Conservation (phyloP, 2,113 vertebrate genomes). For the chimpanzee (Pan troglodytes) region DNA sequence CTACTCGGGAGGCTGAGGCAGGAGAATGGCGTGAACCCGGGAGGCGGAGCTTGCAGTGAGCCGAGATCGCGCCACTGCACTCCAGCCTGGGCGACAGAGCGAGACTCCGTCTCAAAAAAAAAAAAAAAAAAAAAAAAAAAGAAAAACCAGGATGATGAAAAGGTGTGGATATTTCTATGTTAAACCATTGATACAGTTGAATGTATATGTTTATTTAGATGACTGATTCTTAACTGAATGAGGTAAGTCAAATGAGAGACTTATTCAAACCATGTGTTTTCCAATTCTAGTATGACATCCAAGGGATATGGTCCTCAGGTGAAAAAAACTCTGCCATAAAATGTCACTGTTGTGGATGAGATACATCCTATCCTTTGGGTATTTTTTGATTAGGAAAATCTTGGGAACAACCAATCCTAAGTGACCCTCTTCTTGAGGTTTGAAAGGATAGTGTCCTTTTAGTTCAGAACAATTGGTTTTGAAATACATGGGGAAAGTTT, state of each 20-base stretch:
- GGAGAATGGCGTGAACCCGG: too few relatives aligned
- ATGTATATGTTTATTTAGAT: background rate
- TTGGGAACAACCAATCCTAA: background rate
- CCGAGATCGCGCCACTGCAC: too few relatives aligned
- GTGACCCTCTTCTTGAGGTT: background rate
- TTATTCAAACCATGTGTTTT: background rate
- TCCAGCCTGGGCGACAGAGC: too few relatives aligned
- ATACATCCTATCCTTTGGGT: background rate
- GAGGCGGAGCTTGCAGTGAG: too few relatives aligned
- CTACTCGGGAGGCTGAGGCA: too few relatives aligned
- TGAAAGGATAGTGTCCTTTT: background rate
- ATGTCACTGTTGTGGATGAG: background rate
- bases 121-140: too few relatives aligned
- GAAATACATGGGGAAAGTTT: background rate
- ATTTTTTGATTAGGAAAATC: constrained; percentile 21
- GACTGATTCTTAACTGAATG: background rate
- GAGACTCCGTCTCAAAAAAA: too few relatives aligned
- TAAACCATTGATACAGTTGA: background rate
- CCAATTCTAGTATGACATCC: background rate
- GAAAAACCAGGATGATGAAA: background rate
- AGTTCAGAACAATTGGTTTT: background rate
- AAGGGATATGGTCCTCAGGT: background rate
- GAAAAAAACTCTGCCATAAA: background rate
- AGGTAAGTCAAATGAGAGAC: background rate
- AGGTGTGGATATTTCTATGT: background rate